These are phyloP conservation scores for Canis aureus DNA, from an alignment of 2,113 vertebrate species.

Conservation along the genomic window DNA sequence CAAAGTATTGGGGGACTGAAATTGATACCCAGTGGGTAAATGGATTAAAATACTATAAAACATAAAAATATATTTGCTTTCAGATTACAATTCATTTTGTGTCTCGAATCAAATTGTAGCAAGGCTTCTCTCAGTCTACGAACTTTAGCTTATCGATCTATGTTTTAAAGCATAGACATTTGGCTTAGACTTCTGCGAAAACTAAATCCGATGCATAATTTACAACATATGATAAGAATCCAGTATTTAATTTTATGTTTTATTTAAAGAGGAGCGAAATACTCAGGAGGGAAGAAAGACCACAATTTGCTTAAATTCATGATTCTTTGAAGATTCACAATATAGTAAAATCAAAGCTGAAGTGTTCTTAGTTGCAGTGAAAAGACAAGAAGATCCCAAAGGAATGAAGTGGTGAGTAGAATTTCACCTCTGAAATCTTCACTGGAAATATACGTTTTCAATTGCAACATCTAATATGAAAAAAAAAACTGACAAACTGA, in stretches of 20 bases:
- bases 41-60: not conserved
- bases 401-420: not conserved
- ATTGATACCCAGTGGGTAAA: not conserved
- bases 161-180: not conserved
- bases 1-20: not conserved
- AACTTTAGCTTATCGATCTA: not conserved
- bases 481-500: conserved; percentile 56
- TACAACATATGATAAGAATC: conserved; percentile 30
- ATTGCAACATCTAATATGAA: not conserved
- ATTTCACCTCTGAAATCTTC: conserved; percentile 32
- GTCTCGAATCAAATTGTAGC: not conserved
- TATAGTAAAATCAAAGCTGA: not conserved
- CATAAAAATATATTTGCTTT: not conserved
- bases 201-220: conserved; percentile 34
- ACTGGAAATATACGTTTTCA: not conserved
- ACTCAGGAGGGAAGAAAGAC: not conserved
- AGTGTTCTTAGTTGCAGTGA: not conserved
- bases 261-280: conserved; percentile 20
- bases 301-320: conserved; percentile 46
- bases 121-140: not conserved
- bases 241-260: conserved; percentile 47
- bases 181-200: conserved; percentile 31
- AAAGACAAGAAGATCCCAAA: not conserved
- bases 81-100: conserved; percentile 5
- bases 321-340: conserved; percentile 47